Conservation (phyloP, 2,113 vertebrate genomes). For the Tiliqua scincoides region DNA sequence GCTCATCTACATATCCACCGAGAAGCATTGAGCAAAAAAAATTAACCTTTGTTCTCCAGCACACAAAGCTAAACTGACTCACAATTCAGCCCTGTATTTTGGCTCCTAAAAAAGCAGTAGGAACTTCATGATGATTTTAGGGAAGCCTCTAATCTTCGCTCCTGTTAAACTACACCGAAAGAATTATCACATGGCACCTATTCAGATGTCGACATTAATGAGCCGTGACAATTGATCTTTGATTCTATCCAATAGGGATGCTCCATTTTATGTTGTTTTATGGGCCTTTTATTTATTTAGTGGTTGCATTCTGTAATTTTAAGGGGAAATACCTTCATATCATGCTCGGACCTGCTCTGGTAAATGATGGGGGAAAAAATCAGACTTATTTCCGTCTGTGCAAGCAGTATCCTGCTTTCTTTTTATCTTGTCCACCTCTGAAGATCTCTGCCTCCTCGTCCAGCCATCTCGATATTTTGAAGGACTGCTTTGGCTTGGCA, state of each 20-base stretch:
- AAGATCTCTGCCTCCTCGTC: neutral
- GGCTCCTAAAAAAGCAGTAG: slow-evolving; percentile 57
- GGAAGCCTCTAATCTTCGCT: slow-evolving; percentile 60
- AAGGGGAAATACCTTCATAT: slow-evolving; percentile 47
- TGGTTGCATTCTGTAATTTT: slow-evolving; percentile 46
- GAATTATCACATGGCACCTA: slow-evolving; percentile 59
- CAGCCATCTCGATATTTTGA: neutral
- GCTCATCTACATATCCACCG: slow-evolving; percentile 77
- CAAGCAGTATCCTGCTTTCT: neutral
- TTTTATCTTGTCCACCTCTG: neutral
- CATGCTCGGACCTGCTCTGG: slow-evolving; percentile 11
- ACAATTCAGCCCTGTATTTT: slow-evolving; percentile 61
- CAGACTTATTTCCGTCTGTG: neutral
- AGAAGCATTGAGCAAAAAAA: slow-evolving; percentile 70
- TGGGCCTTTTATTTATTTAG: slow-evolving; percentile 42
- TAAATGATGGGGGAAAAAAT: slow-evolving; percentile 44
- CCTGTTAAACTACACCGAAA: slow-evolving; percentile 64
- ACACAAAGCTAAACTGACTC: slow-evolving; percentile 68
- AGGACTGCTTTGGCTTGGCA: neutral
- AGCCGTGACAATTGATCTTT: slow-evolving; percentile 46
- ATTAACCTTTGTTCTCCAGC: slow-evolving; percentile 75
- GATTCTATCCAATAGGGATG: slow-evolving; percentile 27
- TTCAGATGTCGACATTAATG: slow-evolving; percentile 54
- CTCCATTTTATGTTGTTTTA: slow-evolving; percentile 31
- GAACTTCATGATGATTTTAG: slow-evolving; percentile 57